Conservation (phyloP, 2,113 vertebrate genomes). For the Scomber japonicus region DNA sequence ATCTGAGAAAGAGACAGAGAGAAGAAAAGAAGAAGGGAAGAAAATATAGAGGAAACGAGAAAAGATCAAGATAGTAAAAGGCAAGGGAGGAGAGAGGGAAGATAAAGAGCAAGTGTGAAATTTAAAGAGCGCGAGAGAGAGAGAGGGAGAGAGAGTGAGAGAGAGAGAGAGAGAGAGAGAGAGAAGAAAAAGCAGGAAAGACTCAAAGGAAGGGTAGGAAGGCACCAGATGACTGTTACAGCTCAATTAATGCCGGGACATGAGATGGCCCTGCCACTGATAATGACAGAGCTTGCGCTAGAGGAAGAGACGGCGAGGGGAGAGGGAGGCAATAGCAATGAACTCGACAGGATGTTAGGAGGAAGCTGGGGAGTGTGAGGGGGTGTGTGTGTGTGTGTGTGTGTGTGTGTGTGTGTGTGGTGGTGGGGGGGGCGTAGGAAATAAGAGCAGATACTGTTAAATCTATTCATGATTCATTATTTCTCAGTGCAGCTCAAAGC, state of each 20-base stretch:
- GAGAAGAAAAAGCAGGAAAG: slow-evolving; percentile 16
- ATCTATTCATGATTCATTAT: slow-evolving; percentile 85
- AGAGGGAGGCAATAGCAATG: slow-evolving; percentile 54
- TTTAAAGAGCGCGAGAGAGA: slow-evolving; percentile 13
- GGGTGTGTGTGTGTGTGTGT: background rate
- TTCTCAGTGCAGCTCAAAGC: slow-evolving; percentile 75
- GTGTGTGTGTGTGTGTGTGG: background rate
- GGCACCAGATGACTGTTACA: slow-evolving; percentile 69
- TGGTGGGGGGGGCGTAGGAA: slow-evolving; percentile 59
- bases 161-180: background rate
- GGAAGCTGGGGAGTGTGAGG: slow-evolving; percentile 55
- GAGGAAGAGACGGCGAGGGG: slow-evolving; percentile 43
- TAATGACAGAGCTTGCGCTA: slow-evolving; percentile 64
- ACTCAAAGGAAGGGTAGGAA: slow-evolving; percentile 39
- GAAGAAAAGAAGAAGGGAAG: slow-evolving; percentile 11
- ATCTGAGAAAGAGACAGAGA: slow-evolving; percentile 25
- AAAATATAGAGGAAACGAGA: background rate
- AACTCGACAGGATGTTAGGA: slow-evolving; percentile 77
- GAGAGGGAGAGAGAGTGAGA: background rate
- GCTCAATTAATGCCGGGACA: slow-evolving; percentile 80
- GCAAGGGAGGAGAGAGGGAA: background rate
- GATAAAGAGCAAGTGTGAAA: slow-evolving; percentile 26
- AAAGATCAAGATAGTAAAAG: slow-evolving; percentile 21
- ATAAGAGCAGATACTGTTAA: slow-evolving; percentile 82
- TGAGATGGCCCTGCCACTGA: slow-evolving; percentile 71